Conservation (phyloP, 1,140 invertebrate genomes). For the Scylla paramamosain region DNA sequence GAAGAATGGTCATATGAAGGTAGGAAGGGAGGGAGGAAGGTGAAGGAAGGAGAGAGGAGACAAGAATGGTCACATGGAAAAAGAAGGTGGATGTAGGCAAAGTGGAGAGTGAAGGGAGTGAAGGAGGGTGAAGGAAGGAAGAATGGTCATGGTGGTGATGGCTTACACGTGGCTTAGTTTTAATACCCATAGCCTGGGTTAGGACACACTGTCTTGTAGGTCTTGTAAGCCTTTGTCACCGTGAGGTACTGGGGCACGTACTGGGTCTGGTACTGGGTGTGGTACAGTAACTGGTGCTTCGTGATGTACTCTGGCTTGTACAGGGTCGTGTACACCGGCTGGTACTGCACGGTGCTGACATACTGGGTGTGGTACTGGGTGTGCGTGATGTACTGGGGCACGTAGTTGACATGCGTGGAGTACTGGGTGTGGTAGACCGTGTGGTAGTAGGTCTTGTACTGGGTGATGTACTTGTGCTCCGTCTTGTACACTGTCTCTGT, state of each 20-base stretch:
- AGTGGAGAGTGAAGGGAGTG: too few species aligned
- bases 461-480: conserved; percentile 57
- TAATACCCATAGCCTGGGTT: conserved; percentile 56
- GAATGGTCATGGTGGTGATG: background rate
- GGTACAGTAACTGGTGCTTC: conserved; percentile 43
- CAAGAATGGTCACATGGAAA: too few species aligned
- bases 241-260: conserved; percentile 58
- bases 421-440: conserved; percentile 56
- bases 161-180: background rate
- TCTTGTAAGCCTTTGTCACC: conserved; percentile 50
- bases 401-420: conserved; percentile 39
- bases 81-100: too few species aligned
- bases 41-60: too few species aligned
- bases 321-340: conserved; percentile 49
- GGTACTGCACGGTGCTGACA: conserved; percentile 40
- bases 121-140: background rate
- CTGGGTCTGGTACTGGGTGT: conserved; percentile 58
- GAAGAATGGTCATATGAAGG: too few species aligned
- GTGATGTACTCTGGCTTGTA: conserved; percentile 59
- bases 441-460: conserved; percentile 57
- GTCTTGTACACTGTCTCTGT: conserved; percentile 60
- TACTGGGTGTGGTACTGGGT: conserved; percentile 59
- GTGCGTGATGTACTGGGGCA: conserved; percentile 57
- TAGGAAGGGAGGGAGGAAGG: too few species aligned
- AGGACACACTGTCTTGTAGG: conserved; percentile 64